phyloP scores from a whole-genome alignment of 2,797 vertebrate species.

The Gambusia yucatana region DNA sequence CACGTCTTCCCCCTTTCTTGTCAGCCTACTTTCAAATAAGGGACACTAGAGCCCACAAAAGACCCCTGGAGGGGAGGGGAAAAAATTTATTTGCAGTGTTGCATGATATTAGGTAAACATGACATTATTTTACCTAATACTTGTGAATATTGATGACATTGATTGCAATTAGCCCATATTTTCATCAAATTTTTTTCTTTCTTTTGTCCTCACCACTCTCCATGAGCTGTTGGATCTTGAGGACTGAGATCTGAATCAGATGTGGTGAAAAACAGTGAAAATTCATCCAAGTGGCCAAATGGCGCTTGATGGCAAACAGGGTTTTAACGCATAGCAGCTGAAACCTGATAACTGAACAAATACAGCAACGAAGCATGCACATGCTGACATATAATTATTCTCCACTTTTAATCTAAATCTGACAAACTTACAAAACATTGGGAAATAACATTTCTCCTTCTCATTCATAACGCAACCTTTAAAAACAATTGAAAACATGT shows the following conservation, averaged over 20 bases:
- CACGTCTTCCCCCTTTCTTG: too few species aligned
- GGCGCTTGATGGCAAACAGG: neutral
- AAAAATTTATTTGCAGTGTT: neutral
- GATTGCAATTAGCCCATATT: neutral
- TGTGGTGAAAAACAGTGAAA: neutral
- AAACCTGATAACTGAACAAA: neutral
- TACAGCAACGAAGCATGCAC: neutral
- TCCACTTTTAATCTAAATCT: neutral
- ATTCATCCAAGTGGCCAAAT: neutral
- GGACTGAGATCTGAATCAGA: neutral
- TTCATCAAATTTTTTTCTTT: neutral
- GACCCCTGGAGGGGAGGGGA: too few species aligned
- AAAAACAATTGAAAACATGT: neutral
- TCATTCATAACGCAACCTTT: neutral
- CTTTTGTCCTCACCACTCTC: neutral
- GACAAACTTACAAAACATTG: neutral
- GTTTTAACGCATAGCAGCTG: neutral
- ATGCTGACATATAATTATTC: neutral
- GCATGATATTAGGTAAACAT: neutral
- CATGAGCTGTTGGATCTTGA: neutral
- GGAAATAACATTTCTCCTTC: neutral
- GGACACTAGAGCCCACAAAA: too few species aligned
- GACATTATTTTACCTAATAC: neutral
- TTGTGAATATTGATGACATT: neutral
- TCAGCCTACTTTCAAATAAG: too few species aligned